A percentile compares a stretch with the other conserved stretches of the same genome.
Conservation (phyloP, 2,113 vertebrate species). For the Cryptotis parvus region DNA sequence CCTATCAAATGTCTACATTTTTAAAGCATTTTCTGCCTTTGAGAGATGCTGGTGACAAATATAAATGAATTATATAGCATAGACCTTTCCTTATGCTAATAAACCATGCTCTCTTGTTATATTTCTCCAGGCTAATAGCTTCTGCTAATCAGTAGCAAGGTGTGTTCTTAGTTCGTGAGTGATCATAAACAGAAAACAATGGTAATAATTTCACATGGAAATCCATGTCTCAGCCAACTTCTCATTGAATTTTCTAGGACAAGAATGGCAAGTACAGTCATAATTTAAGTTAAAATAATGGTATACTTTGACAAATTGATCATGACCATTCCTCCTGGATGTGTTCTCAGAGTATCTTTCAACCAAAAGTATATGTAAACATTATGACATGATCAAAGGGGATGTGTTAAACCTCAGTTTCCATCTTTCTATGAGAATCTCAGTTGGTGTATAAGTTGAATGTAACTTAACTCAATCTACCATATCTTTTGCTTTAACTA, state of each 20-base stretch:
- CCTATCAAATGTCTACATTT: slow-evolving; percentile 43
- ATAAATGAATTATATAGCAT: slow-evolving; percentile 29
- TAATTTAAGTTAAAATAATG: neutral
- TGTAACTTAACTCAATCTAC: neutral
- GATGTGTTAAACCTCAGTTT: neutral
- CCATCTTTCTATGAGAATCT: neutral
- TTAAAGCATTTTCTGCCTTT: slow-evolving; percentile 51
- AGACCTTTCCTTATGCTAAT: neutral
- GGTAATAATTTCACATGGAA: neutral
- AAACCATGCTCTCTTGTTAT: neutral
- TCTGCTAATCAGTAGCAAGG: neutral
- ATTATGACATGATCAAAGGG: neutral
- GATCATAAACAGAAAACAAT: neutral
- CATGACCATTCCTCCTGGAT: neutral
- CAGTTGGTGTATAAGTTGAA: neutral
- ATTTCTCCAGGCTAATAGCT: neutral
- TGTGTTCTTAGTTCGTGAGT: slow-evolving; percentile 11
- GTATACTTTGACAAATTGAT: neutral
- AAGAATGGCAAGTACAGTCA: neutral
- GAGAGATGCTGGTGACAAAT: slow-evolving; percentile 33
- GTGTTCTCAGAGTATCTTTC: slow-evolving; percentile 9
- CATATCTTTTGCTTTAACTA: neutral
- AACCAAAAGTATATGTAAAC: neutral
- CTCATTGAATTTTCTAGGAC: neutral
- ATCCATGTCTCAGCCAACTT: neutral